Percentiles rank a stretch among this genome's conserved stretches.
Conservation (phyloP, 2,888 invertebrate genomes). For the Scaptomyza polygonia region DNA sequence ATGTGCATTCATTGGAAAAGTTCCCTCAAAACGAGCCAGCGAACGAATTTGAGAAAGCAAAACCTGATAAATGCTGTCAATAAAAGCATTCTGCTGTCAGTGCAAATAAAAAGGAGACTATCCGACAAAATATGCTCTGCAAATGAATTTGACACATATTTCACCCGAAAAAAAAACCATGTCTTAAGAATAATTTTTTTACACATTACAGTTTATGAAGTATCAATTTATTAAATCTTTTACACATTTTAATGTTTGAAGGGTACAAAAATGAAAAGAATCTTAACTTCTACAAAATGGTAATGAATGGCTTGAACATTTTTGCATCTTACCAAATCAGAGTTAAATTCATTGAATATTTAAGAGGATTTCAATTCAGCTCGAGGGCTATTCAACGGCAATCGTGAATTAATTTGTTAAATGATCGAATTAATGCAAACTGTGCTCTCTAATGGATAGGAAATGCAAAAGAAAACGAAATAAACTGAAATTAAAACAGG, state of each 20-base stretch:
- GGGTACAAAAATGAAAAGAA: slow-evolving; percentile 4
- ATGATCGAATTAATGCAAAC: slow-evolving; percentile 36
- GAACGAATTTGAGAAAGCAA: slow-evolving; percentile 15
- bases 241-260: not conserved
- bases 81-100: too few species aligned
- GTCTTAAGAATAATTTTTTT: too few species aligned
- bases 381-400: slow-evolving; percentile 22
- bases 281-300: slow-evolving; percentile 32
- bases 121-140: too few species aligned
- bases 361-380: slow-evolving; percentile 19
- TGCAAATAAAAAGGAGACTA: too few species aligned
- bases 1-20: slow-evolving; percentile 47
- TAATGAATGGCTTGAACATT: too few species aligned
- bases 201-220: too few species aligned
- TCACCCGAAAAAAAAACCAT: too few species aligned
- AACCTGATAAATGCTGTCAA: slow-evolving; percentile 62
- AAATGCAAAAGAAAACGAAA: slow-evolving; percentile 15
- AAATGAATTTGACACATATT: too few species aligned
- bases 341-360: slow-evolving; percentile 54
- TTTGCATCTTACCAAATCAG: slow-evolving; percentile 23
- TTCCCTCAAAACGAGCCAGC: slow-evolving; percentile 34
- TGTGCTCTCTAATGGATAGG: not conserved
- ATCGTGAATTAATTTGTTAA: slow-evolving; percentile 43
- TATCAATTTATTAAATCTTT: too few species aligned
- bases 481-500: not conserved